phyloP scores from a whole-genome alignment of 2,888 invertebrate genomes.

The Caenorhabditis japonica region DNA sequence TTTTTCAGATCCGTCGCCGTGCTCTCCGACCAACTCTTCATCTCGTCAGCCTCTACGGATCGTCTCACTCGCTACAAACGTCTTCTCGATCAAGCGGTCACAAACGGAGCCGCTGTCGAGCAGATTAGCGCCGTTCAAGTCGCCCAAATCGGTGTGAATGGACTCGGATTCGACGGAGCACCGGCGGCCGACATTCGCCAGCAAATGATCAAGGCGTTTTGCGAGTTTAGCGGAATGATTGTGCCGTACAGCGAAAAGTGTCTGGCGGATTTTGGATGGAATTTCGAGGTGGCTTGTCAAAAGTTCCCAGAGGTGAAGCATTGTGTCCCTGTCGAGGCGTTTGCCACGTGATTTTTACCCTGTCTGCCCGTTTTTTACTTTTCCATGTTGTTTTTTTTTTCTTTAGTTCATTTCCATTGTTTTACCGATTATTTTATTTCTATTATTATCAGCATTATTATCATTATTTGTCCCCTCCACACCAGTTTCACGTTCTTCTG shows the following conservation, averaged over 20 bases:
- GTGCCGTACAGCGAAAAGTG: slow-evolving; percentile 70
- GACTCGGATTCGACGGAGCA: slow-evolving; percentile 54
- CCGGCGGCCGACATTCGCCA: slow-evolving; percentile 41
- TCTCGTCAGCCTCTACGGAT: slow-evolving; percentile 79
- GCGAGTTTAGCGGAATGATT: slow-evolving; percentile 68
- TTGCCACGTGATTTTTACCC: slow-evolving; percentile 9
- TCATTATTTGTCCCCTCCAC: neutral
- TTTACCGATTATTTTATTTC: neutral
- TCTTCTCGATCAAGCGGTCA: slow-evolving; percentile 36
- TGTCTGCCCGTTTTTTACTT: slow-evolving; percentile 10
- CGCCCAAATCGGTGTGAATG: slow-evolving; percentile 46
- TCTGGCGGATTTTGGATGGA: slow-evolving; percentile 68
- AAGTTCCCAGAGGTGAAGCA: slow-evolving; percentile 31
- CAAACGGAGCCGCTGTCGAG: slow-evolving; percentile 35
- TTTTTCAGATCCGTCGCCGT: slow-evolving; percentile 77
- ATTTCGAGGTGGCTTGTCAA: slow-evolving; percentile 64
- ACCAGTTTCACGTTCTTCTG: neutral
- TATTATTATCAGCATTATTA: neutral
- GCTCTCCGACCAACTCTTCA: slow-evolving; percentile 78
- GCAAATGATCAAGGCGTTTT: slow-evolving; percentile 68
- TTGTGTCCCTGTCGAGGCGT: slow-evolving; percentile 41
- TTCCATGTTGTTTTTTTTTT: neutral
- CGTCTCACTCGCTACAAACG: slow-evolving; percentile 64
- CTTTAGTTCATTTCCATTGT: slow-evolving; percentile 1
- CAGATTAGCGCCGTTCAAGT: slow-evolving; percentile 30